These are phyloP conservation scores for Nyctereutes procyonoides DNA, from an alignment of 2,113 vertebrate genomes.

Conservation along the genomic window DNA sequence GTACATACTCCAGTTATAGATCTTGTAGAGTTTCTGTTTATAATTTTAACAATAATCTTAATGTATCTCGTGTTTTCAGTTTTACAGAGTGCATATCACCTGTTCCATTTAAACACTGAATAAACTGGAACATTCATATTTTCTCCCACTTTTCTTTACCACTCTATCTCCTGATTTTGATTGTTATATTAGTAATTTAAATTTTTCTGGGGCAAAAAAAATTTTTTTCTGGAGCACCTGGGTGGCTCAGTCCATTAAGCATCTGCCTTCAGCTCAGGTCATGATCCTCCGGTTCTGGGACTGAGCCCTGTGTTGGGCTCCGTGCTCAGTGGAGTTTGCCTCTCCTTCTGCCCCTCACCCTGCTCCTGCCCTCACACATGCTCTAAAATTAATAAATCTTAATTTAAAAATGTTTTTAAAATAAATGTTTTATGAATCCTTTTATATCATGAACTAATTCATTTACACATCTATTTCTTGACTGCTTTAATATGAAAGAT, in stretches of 20 bases:
- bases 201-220: background rate
- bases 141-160: background rate
- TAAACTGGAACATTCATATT: background rate
- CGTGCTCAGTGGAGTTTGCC: too few species aligned
- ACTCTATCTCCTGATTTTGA: background rate
- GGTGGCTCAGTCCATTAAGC: too few species aligned
- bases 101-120: background rate
- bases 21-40: background rate
- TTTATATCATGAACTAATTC: background rate
- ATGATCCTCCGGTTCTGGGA: too few species aligned
- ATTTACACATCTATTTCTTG: background rate
- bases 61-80: background rate
- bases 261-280: too few species aligned
- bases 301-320: too few species aligned
- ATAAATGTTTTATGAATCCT: background rate
- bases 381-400: too few species aligned
- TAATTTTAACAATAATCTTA: slow-evolving; percentile 7
- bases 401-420: too few species aligned
- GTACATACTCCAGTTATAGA: background rate
- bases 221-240: too few species aligned
- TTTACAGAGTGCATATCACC: background rate
- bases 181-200: background rate
- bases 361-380: too few species aligned
- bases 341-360: too few species aligned
- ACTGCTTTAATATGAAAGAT: slow-evolving; percentile 29